Evolutionary conservation across 2,797 vertebrate species (phyloP).

Genomic region (Gymnoscopelus microlampas): DNA sequence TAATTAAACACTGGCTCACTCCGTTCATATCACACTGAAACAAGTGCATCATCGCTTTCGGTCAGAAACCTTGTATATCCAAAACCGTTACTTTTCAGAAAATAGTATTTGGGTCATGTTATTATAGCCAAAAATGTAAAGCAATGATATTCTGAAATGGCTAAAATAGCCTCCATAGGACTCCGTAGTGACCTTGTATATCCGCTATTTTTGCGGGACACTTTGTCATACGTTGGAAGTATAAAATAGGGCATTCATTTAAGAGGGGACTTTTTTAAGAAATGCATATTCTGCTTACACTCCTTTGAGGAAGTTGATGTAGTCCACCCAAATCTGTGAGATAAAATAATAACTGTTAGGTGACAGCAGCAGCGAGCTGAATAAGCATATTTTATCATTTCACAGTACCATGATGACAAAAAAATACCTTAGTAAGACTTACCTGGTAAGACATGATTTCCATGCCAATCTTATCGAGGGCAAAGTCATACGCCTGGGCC

Average conservation of each 20-base stretch:
- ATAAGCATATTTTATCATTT: not conserved
- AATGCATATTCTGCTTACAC: conserved; percentile 87
- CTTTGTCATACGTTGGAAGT: too few relatives aligned
- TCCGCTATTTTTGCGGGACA: too few relatives aligned
- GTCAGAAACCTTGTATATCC: too few relatives aligned
- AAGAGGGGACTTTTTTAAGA: too few relatives aligned
- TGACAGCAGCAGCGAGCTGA: not conserved
- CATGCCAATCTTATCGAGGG: conserved; percentile 99
- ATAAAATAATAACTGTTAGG: conserved; percentile 15
- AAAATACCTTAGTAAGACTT: conserved; percentile 21
- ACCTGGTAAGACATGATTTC: conserved; percentile 99
- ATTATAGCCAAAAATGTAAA: too few relatives aligned
- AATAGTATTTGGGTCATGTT: too few relatives aligned
- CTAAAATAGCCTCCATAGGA: too few relatives aligned
- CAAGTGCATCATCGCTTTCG: not conserved
- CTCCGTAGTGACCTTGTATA: too few relatives aligned
- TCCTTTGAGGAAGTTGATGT: conserved; percentile 99
- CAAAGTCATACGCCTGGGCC: conserved; percentile 99
- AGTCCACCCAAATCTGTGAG: conserved; percentile 98
- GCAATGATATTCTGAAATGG: too few relatives aligned
- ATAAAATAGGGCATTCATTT: too few relatives aligned
- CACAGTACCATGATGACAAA: not conserved
- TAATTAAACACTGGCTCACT: not conserved
- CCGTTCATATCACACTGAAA: not conserved
- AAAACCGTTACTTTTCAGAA: too few relatives aligned